Conservation (phyloP, 2,797 vertebrate species). For the Tapirus indicus region DNA sequence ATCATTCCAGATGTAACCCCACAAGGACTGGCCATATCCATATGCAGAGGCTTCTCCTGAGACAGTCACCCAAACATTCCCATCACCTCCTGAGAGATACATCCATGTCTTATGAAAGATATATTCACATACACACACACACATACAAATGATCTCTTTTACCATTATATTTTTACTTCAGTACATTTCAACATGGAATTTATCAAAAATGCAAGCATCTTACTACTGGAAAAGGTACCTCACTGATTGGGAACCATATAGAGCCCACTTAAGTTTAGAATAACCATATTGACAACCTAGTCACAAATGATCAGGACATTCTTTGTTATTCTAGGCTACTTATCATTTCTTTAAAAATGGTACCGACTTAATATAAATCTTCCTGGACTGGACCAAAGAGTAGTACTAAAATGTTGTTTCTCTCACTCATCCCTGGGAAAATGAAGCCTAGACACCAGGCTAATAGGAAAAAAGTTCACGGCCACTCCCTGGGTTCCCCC, state of each 20-base stretch:
- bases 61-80: not conserved
- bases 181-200: not conserved
- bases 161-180: not conserved
- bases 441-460: not conserved
- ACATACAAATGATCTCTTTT: not conserved
- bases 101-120: not conserved
- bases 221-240: not conserved
- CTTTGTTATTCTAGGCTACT: not conserved
- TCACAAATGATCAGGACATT: not conserved
- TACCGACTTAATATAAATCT: not conserved
- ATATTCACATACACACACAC: not conserved
- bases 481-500: not conserved
- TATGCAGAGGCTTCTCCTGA: rapidly evolving
- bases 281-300: not conserved
- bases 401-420: not conserved
- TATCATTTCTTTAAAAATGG: not conserved
- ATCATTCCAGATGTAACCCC: not conserved
- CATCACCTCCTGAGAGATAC: not conserved
- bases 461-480: rapidly evolving
- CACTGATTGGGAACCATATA: not conserved
- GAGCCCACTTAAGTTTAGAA: not conserved
- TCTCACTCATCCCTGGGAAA: not conserved
- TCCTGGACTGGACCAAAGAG: not conserved
- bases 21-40: rapidly evolving
- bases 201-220: not conserved